phyloP scores from a whole-genome alignment of 2,797 vertebrate genomes.

The Rachycentron canadum region DNA sequence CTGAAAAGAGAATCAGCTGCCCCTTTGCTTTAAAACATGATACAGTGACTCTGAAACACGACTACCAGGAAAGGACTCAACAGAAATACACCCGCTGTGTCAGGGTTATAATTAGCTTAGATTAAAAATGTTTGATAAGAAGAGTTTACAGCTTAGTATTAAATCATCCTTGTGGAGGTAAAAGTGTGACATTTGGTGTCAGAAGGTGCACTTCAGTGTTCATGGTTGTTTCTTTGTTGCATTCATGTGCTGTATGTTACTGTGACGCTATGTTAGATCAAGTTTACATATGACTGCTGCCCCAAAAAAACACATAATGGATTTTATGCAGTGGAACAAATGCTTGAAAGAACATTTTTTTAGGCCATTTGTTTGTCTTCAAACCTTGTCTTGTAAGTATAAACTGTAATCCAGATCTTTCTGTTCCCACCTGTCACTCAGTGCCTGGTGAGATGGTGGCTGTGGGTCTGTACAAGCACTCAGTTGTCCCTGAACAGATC shows the following conservation, averaged over 20 bases:
- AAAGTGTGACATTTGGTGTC: not conserved
- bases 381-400: not conserved
- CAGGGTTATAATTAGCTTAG: slow-evolving; percentile 6
- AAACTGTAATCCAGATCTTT: not conserved
- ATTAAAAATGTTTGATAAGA: slow-evolving; percentile 19
- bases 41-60: slow-evolving; percentile 34
- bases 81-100: slow-evolving; percentile 22
- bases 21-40: slow-evolving; percentile 34
- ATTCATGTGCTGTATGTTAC: not conserved
- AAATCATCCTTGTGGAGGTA: not conserved
- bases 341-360: not conserved
- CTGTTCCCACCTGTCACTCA: slow-evolving; percentile 39
- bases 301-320: not conserved
- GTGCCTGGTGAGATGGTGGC: not conserved
- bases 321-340: not conserved
- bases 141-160: not conserved
- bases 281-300: not conserved
- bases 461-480: slow-evolving; percentile 10
- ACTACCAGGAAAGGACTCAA: slow-evolving; percentile 1
- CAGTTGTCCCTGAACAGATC: slow-evolving; percentile 1
- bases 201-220: not conserved
- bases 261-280: not conserved
- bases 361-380: not conserved
- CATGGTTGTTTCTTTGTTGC: too few species aligned
- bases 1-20: slow-evolving; percentile 56